Percentiles rank a stretch among this genome's conserved stretches.
phyloP scores from a whole-genome alignment of 2,113 vertebrate species.

The Solenodon paradoxus region DNA sequence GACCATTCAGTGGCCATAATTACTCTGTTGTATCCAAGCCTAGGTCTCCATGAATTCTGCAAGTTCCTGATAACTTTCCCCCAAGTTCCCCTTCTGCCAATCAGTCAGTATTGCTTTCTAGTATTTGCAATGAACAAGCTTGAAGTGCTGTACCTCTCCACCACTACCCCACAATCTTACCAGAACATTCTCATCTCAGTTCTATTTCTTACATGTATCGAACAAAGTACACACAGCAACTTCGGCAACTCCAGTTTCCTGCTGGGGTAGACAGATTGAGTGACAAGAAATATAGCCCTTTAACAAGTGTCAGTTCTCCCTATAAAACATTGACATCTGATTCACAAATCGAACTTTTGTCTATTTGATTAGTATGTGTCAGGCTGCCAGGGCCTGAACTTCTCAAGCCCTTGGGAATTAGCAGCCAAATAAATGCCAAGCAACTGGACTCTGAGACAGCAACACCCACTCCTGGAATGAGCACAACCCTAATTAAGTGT shows the following conservation, averaged over 20 bases:
- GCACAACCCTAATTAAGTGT: background rate
- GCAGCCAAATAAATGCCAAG: constrained; percentile 37
- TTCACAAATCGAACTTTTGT: constrained; percentile 43
- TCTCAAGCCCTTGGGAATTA: background rate
- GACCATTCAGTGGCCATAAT: background rate
- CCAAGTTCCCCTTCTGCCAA: background rate
- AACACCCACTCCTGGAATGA: background rate
- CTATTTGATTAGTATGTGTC: constrained; percentile 44
- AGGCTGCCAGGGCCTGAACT: background rate
- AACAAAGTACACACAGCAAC: background rate
- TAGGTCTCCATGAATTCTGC: background rate
- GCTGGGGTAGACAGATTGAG: background rate
- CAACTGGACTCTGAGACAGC: background rate
- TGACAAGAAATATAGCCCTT: constrained; percentile 6
- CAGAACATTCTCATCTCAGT: background rate
- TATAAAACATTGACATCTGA: constrained; percentile 13
- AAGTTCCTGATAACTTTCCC: background rate
- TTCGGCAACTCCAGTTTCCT: background rate
- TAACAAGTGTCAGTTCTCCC: background rate
- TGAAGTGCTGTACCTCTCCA: background rate
- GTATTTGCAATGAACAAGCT: background rate
- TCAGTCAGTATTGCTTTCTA: background rate
- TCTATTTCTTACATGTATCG: background rate
- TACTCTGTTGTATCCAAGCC: background rate
- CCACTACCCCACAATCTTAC: no score